Evolutionary conservation across 2,797 vertebrate genomes (phyloP).

Genomic region (Halcyon badia): DNA sequence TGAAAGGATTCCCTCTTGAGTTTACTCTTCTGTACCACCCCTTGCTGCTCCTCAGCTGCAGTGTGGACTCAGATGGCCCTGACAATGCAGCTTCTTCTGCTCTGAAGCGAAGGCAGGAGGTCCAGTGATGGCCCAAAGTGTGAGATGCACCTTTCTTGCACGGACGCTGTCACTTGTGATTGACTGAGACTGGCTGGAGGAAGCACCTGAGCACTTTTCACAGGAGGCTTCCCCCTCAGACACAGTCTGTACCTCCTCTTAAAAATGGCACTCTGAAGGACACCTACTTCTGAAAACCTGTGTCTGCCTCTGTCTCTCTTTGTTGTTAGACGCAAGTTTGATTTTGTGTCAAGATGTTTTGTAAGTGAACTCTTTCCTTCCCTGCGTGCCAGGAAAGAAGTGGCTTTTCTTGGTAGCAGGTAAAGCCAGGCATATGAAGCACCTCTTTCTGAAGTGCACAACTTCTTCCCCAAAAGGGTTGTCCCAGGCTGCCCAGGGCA

Average conservation of each 20-base stretch:
- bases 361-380: background rate
- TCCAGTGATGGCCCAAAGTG: background rate
- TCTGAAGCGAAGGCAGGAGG: background rate
- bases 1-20: background rate
- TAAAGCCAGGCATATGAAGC: background rate
- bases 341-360: background rate
- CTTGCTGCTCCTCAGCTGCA: background rate
- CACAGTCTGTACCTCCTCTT: background rate
- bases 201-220: background rate
- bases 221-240: rapidly evolving
- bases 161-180: rapidly evolving
- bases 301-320: background rate
- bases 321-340: background rate
- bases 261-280: background rate
- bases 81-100: background rate
- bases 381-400: background rate
- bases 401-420: background rate
- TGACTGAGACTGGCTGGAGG: background rate
- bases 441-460: background rate
- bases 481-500: background rate
- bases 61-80: background rate
- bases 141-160: background rate
- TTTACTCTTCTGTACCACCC: background rate
- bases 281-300: background rate
- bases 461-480: background rate